phyloP scores from a whole-genome alignment of 2,797 vertebrate genomes.

The Chelmon rostratus region DNA sequence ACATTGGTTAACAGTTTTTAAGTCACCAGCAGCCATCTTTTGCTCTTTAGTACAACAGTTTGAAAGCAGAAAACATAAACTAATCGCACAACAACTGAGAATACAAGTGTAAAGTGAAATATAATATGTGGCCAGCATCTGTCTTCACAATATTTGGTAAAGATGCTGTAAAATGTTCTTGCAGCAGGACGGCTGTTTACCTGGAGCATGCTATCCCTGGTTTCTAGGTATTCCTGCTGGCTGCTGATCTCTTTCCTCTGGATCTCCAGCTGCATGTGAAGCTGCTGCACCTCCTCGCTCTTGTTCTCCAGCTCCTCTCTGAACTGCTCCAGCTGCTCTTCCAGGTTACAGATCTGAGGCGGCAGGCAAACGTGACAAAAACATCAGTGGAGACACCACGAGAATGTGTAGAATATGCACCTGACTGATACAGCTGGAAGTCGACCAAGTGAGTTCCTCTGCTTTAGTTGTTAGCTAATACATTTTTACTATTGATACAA shows the following conservation, averaged over 20 bases:
- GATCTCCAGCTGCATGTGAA: conserved; percentile 99
- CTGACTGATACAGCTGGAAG: background rate
- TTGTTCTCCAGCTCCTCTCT: conserved; percentile 98
- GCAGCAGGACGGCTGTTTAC: conserved; percentile 70
- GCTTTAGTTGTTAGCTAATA: no score
- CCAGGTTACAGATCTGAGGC: conserved; percentile 93
- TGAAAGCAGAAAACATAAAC: background rate
- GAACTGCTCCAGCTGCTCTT: conserved; percentile 98
- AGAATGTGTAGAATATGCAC: background rate
- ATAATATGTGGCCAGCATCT: background rate
- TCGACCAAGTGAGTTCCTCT: no score
- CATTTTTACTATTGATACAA: background rate
- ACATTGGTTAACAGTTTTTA: background rate
- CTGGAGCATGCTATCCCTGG: conserved; percentile 90
- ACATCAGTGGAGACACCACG: background rate
- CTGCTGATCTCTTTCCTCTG: conserved; percentile 94
- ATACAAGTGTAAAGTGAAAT: background rate
- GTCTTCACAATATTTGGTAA: background rate
- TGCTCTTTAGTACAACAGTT: background rate
- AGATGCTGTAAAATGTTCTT: background rate
- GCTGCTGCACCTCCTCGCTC: conserved; percentile 97
- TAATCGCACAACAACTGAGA: background rate
- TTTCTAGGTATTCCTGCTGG: conserved; percentile 90
- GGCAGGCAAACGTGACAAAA: background rate
- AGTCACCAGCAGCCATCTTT: conserved; percentile 3